Conservation (phyloP, 2,797 vertebrate species). For the Heterohyrax brucei region DNA sequence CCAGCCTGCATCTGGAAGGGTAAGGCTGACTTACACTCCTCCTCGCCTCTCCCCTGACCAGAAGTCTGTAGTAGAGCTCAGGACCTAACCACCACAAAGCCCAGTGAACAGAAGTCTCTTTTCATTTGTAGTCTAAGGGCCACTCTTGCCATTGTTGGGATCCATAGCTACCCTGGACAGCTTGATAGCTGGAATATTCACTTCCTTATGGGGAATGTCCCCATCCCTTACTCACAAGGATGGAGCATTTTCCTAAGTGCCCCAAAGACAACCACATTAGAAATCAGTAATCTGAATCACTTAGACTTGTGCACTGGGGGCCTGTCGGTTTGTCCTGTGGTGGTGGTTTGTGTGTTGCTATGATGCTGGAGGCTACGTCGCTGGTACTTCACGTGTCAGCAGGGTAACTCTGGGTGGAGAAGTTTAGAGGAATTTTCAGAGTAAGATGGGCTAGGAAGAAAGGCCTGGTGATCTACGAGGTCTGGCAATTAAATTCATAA, state of each 20-base stretch:
- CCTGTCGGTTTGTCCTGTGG: too few relatives aligned
- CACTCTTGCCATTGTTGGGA: neutral
- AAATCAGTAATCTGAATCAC: neutral
- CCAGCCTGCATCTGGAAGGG: neutral
- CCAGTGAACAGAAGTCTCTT: neutral
- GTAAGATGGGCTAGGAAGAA: too few relatives aligned
- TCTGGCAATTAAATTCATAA: too few relatives aligned
- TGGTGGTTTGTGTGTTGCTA: too few relatives aligned
- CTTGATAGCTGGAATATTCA: neutral
- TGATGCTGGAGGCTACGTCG: too few relatives aligned
- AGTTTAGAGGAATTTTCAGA: too few relatives aligned
- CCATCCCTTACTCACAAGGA: neutral
- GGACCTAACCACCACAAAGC: neutral
- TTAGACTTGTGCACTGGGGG: neutral
- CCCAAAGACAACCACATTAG: neutral
- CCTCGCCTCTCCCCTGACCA: accelerated
- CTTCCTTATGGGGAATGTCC: neutral
- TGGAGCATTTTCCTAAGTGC: neutral
- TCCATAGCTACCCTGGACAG: neutral
- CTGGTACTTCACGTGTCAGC: too few relatives aligned
- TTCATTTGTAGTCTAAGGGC: neutral
- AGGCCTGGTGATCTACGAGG: too few relatives aligned
- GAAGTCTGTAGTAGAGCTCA: neutral
- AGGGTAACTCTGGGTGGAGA: too few relatives aligned
- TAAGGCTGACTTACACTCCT: neutral